Percentiles rank a stretch among this genome's conserved stretches.
phyloP scores from a whole-genome alignment of 2,888 invertebrate genomes.

The Brachyopa scutellaris region DNA sequence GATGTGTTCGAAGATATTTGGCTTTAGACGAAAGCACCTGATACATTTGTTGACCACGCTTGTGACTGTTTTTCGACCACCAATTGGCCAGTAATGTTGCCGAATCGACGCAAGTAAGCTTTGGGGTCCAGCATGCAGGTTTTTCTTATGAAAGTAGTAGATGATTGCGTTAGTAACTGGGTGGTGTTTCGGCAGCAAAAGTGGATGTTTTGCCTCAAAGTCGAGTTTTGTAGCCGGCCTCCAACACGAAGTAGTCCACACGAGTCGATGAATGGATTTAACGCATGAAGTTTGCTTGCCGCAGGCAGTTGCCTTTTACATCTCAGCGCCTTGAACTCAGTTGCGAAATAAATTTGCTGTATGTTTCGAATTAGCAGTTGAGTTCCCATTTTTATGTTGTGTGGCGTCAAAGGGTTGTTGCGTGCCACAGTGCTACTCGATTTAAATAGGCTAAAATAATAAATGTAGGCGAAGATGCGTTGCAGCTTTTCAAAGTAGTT shows the following conservation, averaged over 20 bases:
- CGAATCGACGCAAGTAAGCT: constrained; percentile 57
- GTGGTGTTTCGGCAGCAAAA: constrained; percentile 58
- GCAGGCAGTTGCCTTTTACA: constrained; percentile 2
- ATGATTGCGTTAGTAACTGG: constrained; percentile 51
- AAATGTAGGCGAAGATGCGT: constrained; percentile 9
- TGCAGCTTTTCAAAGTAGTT: constrained; percentile 1
- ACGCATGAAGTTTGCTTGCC: constrained; percentile 22
- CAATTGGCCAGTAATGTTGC: constrained; percentile 69
- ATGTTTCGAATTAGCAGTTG: constrained; percentile 14
- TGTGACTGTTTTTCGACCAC: constrained; percentile 58
- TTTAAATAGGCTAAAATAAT: neutral
- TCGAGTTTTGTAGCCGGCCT: constrained; percentile 21
- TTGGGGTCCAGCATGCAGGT: constrained; percentile 64
- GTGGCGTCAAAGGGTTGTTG: neutral
- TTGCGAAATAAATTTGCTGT: constrained; percentile 10
- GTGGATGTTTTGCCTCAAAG: constrained; percentile 41
- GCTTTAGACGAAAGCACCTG: constrained; percentile 42
- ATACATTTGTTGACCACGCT: constrained; percentile 47
- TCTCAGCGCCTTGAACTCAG: constrained; percentile 24
- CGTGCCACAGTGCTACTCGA: neutral
- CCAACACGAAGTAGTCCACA: constrained; percentile 47
- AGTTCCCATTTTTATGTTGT: constrained; percentile 20
- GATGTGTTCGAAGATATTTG: constrained; percentile 39
- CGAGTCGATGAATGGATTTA: constrained; percentile 36
- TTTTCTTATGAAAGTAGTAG: constrained; percentile 46